phyloP scores from a whole-genome alignment of 2,113 vertebrate genomes.

The Lota lota region DNA sequence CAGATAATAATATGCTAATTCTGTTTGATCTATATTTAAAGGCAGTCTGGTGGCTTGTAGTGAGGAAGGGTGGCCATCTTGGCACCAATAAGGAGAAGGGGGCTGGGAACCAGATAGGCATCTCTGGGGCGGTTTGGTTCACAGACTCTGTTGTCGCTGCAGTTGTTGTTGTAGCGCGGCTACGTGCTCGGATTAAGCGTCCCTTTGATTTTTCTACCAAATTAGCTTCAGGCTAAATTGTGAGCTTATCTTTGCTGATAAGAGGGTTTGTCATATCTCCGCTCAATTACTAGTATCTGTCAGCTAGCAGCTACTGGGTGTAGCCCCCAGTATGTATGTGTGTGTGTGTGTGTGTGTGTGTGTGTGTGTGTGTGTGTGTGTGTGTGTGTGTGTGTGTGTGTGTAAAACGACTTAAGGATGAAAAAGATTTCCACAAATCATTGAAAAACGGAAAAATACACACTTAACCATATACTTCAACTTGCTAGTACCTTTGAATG shows the following conservation, averaged over 20 bases:
- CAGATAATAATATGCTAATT: too few relatives aligned
- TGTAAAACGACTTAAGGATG: too few relatives aligned
- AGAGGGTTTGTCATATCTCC: background rate
- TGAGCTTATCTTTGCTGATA: background rate
- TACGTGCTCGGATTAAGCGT: background rate
- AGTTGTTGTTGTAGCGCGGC: background rate
- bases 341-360: conserved; percentile 15
- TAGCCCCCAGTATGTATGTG: background rate
- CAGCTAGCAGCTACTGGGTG: background rate
- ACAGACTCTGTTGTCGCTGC: background rate
- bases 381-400: background rate
- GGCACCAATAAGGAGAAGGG: too few relatives aligned
- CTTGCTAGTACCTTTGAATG: too few relatives aligned
- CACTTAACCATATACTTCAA: too few relatives aligned
- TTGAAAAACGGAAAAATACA: too few relatives aligned
- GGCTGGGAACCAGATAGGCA: background rate
- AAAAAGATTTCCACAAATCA: too few relatives aligned
- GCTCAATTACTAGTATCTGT: background rate
- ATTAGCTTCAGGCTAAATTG: background rate
- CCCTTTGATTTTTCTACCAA: conserved; percentile 2
- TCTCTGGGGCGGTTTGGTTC: background rate
- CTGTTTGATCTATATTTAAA: too few relatives aligned
- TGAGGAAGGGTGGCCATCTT: too few relatives aligned
- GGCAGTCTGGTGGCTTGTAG: too few relatives aligned
- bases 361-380: conserved; percentile 15